Evolutionary conservation across 2,888 invertebrate species (phyloP).

Genomic region (Drosophila paracracens): DNA sequence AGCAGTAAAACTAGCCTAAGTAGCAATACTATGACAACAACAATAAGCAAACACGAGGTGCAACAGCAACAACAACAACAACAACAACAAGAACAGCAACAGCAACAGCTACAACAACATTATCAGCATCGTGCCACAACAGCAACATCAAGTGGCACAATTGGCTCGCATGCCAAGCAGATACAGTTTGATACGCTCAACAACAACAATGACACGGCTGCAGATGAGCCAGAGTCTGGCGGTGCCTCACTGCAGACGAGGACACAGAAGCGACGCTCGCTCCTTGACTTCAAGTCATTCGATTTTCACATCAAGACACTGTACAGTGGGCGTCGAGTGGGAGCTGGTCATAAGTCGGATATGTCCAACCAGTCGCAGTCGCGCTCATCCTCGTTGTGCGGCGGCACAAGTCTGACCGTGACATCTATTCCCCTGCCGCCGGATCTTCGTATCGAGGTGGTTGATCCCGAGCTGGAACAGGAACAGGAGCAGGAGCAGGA

Average conservation of each 20-base stretch:
- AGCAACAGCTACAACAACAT: slow-evolving; percentile 50
- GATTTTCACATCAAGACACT: slow-evolving; percentile 85
- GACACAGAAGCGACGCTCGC: slow-evolving; percentile 63
- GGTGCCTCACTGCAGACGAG: slow-evolving; percentile 1
- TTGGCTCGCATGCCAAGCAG: slow-evolving; percentile 59
- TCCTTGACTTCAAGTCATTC: slow-evolving; percentile 84
- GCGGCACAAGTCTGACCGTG: slow-evolving; percentile 30
- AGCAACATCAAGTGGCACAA: slow-evolving; percentile 37
- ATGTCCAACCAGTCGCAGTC: slow-evolving; percentile 44
- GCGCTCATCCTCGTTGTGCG: slow-evolving; percentile 55
- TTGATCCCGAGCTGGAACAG: slow-evolving; percentile 73
- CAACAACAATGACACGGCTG: slow-evolving; percentile 73
- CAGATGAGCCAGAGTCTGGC: neutral
- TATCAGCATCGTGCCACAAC: slow-evolving; percentile 30
- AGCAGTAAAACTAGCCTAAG: slow-evolving; percentile 85
- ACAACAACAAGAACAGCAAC: slow-evolving; percentile 50
- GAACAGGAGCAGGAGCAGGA: slow-evolving; percentile 50
- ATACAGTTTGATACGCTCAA: slow-evolving; percentile 62
- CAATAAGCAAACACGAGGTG: slow-evolving; percentile 85
- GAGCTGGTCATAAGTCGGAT: slow-evolving; percentile 31
- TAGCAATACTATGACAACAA: slow-evolving; percentile 85
- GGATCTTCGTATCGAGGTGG: slow-evolving; percentile 83
- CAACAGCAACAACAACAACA: slow-evolving; percentile 71
- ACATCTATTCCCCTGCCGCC: slow-evolving; percentile 65
- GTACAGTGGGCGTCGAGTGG: slow-evolving; percentile 81